phyloP scores from a whole-genome alignment of 2,888 invertebrate species.

The Leptura quadrifasciata region DNA sequence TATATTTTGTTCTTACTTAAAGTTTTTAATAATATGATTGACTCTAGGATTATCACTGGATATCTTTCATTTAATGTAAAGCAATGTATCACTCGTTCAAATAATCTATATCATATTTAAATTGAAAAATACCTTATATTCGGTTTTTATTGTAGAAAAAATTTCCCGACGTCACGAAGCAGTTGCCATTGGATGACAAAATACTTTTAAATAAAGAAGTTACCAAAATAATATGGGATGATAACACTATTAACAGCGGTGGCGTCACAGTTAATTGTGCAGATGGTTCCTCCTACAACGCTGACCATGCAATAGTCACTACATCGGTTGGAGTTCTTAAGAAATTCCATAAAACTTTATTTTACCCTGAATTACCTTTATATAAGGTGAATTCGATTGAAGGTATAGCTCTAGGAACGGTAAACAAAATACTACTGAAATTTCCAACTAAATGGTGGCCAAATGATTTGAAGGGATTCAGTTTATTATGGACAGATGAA shows the following conservation, averaged over 20 bases:
- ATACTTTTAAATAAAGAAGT: constrained; percentile 69
- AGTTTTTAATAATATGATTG: too few relatives aligned
- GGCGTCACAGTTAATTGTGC: constrained; percentile 73
- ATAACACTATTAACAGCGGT: constrained; percentile 48
- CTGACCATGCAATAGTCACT: constrained; percentile 82
- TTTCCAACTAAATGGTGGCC: constrained; percentile 82
- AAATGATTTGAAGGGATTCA: constrained; percentile 75
- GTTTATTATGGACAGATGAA: constrained; percentile 77
- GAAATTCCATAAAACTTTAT: constrained; percentile 74
- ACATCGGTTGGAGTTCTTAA: constrained; percentile 83
- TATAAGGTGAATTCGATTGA: constrained; percentile 77
- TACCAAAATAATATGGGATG: constrained; percentile 65
- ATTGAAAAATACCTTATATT: too few relatives aligned
- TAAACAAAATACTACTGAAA: constrained; percentile 81
- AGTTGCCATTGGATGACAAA: constrained; percentile 66
- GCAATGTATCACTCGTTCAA: too few relatives aligned
- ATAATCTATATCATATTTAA: too few relatives aligned
- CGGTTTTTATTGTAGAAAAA: constrained; percentile 63
- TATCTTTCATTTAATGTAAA: too few relatives aligned
- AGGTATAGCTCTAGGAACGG: constrained; percentile 79
- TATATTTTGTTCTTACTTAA: too few relatives aligned
- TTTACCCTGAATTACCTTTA: constrained; percentile 76
- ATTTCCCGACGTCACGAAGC: constrained; percentile 62
- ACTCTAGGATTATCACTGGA: too few relatives aligned
- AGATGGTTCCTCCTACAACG: constrained; percentile 76